A percentile compares a stretch with the other conserved stretches of the same genome.
Evolutionary conservation across 2,888 invertebrate species (phyloP).

Genomic region (Andricus curvator): DNA sequence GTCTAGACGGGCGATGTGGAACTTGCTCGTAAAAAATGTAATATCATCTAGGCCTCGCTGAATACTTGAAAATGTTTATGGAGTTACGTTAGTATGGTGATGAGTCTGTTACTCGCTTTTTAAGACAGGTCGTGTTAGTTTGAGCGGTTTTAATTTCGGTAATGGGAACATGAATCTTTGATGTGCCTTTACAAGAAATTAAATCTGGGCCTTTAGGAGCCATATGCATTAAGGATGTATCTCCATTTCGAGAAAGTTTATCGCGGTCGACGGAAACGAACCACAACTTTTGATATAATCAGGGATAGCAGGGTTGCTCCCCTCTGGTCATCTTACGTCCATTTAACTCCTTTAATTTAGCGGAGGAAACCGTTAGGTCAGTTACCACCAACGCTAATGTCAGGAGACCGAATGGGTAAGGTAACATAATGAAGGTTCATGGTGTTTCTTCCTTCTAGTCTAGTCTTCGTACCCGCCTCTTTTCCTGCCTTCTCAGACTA

Average conservation of each 20-base stretch:
- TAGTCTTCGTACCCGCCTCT: constrained; percentile 59
- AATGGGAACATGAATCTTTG: constrained; percentile 33
- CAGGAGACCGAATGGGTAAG: constrained; percentile 67
- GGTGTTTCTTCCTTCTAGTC: constrained; percentile 65
- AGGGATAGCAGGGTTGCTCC: constrained; percentile 56
- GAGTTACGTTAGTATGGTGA: background rate
- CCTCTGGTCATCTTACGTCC: constrained; percentile 70
- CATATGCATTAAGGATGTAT: constrained; percentile 43
- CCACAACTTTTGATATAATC: constrained; percentile 68
- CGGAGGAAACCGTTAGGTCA: constrained; percentile 72
- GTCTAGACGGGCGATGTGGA: constrained; percentile 56
- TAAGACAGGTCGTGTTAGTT: background rate
- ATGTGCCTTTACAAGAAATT: constrained; percentile 39
- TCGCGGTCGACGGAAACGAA: constrained; percentile 47
- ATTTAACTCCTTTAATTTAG: constrained; percentile 75
- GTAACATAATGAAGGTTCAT: constrained; percentile 77
- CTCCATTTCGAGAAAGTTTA: constrained; percentile 42
- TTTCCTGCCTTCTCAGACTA: constrained; percentile 66
- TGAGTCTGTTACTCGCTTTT: background rate
- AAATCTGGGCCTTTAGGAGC: constrained; percentile 31
- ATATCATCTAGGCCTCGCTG: background rate
- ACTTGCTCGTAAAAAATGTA: constrained; percentile 50
- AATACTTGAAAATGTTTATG: too few species aligned
- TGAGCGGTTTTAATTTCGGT: constrained; percentile 29
- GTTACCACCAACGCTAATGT: constrained; percentile 73